Evolutionary conservation across 2,113 vertebrate species (phyloP).

Genomic region (Candoia aspera): DNA sequence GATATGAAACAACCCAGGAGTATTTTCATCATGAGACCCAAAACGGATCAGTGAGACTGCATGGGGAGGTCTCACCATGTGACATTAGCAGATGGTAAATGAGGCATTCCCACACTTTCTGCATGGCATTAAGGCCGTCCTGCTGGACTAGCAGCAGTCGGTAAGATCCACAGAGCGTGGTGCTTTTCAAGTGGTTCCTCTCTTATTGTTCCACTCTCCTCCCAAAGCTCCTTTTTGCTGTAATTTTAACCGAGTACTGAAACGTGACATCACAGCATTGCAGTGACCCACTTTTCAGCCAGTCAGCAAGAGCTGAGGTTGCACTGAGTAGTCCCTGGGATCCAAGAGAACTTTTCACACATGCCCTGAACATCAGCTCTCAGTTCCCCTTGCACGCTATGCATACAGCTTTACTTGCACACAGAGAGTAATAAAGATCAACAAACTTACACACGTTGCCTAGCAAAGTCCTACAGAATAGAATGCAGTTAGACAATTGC

Average conservation of each 20-base stretch:
- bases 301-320: conserved; percentile 32
- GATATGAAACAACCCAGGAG: not conserved
- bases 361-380: conserved; percentile 44
- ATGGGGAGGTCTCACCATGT: not conserved
- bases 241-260: conserved; percentile 29
- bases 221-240: conserved; percentile 16
- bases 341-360: conserved; percentile 29
- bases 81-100: not conserved
- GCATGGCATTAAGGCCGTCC: not conserved
- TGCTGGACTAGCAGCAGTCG: not conserved
- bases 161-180: not conserved
- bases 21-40: not conserved
- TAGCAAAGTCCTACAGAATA: conserved; percentile 5
- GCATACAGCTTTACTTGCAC: conserved; percentile 16
- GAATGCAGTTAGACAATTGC: not conserved
- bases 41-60: not conserved
- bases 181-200: not conserved
- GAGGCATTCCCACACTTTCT: not conserved
- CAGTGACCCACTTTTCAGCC: conserved; percentile 44
- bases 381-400: conserved; percentile 42
- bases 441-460: not conserved
- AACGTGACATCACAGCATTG: conserved; percentile 30
- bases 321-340: conserved; percentile 15
- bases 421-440: not conserved
- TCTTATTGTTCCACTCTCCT: conserved; percentile 18